Evolutionary conservation across 2,113 vertebrate genomes (phyloP).

Genomic region (Scatophagus argus): DNA sequence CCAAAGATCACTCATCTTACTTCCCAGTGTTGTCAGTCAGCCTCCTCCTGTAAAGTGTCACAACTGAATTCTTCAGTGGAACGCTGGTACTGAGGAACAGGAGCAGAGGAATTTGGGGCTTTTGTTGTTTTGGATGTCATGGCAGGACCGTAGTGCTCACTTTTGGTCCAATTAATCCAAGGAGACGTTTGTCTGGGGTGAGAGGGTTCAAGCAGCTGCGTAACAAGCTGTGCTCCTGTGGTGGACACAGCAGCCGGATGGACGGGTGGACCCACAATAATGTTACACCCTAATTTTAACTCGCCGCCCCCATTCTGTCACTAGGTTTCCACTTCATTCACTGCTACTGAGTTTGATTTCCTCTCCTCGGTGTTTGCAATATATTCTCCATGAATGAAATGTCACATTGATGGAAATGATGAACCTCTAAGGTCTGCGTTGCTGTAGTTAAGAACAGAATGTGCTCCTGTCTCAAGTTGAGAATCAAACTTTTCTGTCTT

Average conservation of each 20-base stretch:
- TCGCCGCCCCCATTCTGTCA: background rate
- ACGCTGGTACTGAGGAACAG: background rate
- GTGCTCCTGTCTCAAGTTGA: conserved; percentile 29
- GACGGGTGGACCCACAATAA: conserved; percentile 28
- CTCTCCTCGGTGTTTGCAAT: background rate
- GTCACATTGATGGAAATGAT: background rate
- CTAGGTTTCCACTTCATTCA: background rate
- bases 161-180: conserved; percentile 58
- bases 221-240: conserved; percentile 62
- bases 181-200: conserved; percentile 27
- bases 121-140: conserved; percentile 26
- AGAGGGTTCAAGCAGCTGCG: conserved; percentile 49
- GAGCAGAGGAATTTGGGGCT: background rate
- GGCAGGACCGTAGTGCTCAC: conserved; percentile 11
- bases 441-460: conserved; percentile 51
- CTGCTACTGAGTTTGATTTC: conserved; percentile 6
- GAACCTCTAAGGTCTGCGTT: background rate
- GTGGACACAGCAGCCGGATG: conserved; percentile 36
- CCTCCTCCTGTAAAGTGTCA: conserved; percentile 9
- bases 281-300: background rate
- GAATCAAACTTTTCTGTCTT: conserved; percentile 21
- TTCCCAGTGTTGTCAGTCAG: background rate
- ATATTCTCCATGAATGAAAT: background rate
- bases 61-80: conserved; percentile 10
- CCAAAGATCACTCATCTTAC: conserved; percentile 17